phyloP scores from a whole-genome alignment of 2,888 invertebrate genomes.

The Pterostichus madidus region DNA sequence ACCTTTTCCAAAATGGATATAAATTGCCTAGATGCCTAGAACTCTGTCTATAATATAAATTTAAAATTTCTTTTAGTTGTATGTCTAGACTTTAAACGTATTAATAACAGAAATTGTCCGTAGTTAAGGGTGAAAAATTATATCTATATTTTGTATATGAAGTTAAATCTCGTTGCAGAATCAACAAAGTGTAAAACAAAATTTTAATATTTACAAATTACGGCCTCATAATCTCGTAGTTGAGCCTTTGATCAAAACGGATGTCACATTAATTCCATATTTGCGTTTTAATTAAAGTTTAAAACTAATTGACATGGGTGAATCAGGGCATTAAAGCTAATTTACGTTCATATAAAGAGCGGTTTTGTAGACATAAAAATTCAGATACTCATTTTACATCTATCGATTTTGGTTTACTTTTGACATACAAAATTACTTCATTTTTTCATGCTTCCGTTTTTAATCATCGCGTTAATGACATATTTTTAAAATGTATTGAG shows the following conservation, averaged over 20 bases:
- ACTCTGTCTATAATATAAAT: conserved; percentile 35
- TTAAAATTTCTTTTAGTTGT: conserved; percentile 38
- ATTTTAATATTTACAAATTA: conserved; percentile 45
- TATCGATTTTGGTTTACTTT: conserved; percentile 28
- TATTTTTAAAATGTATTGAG: not conserved
- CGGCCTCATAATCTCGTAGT: conserved; percentile 26
- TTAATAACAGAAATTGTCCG: conserved; percentile 34
- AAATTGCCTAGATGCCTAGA: conserved; percentile 12
- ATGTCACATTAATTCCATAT: conserved; percentile 42
- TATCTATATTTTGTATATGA: not conserved
- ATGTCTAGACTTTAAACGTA: conserved; percentile 41
- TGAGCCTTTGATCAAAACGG: conserved; percentile 45
- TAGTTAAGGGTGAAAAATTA: conserved; percentile 13
- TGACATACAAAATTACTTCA: conserved; percentile 21
- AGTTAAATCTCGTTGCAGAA: conserved; percentile 14
- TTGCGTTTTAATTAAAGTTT: conserved; percentile 48
- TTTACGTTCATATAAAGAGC: conserved; percentile 27
- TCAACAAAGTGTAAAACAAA: conserved; percentile 27
- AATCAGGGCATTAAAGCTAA: conserved; percentile 41
- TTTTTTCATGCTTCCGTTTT: conserved; percentile 21
- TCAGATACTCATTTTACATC: conserved; percentile 7
- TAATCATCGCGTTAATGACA: not conserved
- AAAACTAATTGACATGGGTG: conserved; percentile 41
- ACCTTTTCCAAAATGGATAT: conserved; percentile 20
- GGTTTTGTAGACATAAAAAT: conserved; percentile 15